Conservation (phyloP, 2,888 invertebrate genomes). For the Synergus gifuensis region DNA sequence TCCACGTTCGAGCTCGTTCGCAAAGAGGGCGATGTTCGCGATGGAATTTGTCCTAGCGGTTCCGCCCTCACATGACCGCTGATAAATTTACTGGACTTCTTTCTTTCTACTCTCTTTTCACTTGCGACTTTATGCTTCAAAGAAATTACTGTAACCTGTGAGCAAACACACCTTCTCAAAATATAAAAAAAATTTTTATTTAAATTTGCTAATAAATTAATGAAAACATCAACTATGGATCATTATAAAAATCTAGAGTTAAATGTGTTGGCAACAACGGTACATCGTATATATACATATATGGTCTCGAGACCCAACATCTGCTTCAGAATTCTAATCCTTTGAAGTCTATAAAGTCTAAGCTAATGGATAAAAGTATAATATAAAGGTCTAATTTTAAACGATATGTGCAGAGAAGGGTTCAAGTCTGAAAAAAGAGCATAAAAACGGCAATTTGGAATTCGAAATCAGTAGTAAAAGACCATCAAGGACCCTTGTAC, state of each 20-base stretch:
- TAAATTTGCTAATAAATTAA: no score
- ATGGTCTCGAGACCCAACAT: no score
- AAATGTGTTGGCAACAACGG: no score
- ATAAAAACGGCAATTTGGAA: slow-evolving; percentile 34
- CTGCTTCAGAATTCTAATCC: no score
- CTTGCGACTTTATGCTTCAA: slow-evolving; percentile 35
- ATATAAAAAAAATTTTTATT: no score
- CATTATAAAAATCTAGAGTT: no score
- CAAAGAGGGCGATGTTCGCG: slow-evolving; percentile 69
- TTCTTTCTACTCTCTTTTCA: slow-evolving; percentile 54
- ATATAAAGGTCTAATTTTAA: not conserved
- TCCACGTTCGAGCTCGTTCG: slow-evolving; percentile 47
- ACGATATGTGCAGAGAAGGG: slow-evolving; percentile 19
- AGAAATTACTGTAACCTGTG: not conserved
- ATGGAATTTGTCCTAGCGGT: slow-evolving; percentile 76
- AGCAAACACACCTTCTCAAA: not conserved
- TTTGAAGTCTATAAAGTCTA: not conserved
- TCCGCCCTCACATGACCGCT: slow-evolving; percentile 75
- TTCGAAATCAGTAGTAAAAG: slow-evolving; percentile 32
- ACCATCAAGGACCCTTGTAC: slow-evolving; percentile 20
- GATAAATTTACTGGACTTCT: slow-evolving; percentile 76
- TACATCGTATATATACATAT: no score
- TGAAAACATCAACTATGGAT: no score
- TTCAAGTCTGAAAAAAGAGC: slow-evolving; percentile 5
- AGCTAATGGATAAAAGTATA: not conserved